Percentiles rank a stretch among this genome's conserved stretches.
These are phyloP conservation scores for Venusia cambrica DNA, from an alignment of 2,888 invertebrate species.

Conservation along the genomic window DNA sequence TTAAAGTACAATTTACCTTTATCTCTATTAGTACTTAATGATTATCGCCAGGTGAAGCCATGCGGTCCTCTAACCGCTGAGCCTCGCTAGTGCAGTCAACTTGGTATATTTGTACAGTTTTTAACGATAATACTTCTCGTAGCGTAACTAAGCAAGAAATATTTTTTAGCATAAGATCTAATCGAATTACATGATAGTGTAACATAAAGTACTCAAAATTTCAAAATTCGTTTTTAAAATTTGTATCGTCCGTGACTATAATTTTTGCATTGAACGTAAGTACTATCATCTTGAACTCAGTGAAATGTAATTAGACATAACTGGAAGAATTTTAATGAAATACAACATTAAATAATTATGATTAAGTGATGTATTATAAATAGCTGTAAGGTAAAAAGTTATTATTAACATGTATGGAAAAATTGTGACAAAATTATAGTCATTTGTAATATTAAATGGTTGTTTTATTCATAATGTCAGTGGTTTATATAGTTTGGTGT, in stretches of 20 bases:
- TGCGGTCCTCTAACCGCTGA: too few species aligned
- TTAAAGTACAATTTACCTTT: slow-evolving; percentile 65
- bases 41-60: too few species aligned
- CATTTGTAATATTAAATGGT: slow-evolving; percentile 80
- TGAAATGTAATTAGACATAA: slow-evolving; percentile 74
- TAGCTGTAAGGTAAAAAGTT: slow-evolving; percentile 79
- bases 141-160: slow-evolving; percentile 74
- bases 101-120: slow-evolving; percentile 77
- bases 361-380: slow-evolving; percentile 80
- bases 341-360: slow-evolving; percentile 75
- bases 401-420: slow-evolving; percentile 82
- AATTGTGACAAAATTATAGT: slow-evolving; percentile 83
- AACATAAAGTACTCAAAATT: slow-evolving; percentile 67
- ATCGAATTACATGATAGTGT: slow-evolving; percentile 79
- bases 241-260: slow-evolving; percentile 55
- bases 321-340: slow-evolving; percentile 77
- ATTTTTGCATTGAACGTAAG: slow-evolving; percentile 50
- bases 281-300: slow-evolving; percentile 63
- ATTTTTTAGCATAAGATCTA: slow-evolving; percentile 78
- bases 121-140: slow-evolving; percentile 73
- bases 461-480: slow-evolving; percentile 61
- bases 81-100: slow-evolving; percentile 58
- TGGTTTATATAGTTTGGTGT: too few species aligned
- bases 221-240: slow-evolving; percentile 63
- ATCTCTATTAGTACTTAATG: slow-evolving; percentile 47